Base-by-base conservation (phyloP, 1,140 invertebrate species). In the Halictus rubicundus region DNA sequence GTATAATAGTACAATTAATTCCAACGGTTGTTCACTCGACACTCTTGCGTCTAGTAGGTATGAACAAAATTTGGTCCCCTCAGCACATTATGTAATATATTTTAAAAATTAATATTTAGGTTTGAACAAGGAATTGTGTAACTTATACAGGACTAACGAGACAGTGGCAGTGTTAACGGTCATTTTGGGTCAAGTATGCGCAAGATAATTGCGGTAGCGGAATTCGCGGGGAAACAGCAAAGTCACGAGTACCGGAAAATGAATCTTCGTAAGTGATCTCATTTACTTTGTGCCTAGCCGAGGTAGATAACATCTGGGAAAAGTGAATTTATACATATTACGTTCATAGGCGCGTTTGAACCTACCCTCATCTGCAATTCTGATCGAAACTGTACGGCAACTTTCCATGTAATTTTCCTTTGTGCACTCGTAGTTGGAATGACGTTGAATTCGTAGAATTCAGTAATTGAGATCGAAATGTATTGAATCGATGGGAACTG, bases 351-450 rank as follows among this genome's bases (percentile, higher is more conserved):
- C 61, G 60, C 27, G 64, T 65, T 70, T 27, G 49, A 65, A 27
- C 25, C 25, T 23, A 57, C 21, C 37, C 25, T 78, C 76, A 72
- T 78, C 49, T 78, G 76, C 68, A 78, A 78, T 78, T 72, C 76
- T 49, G 59, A 78, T 72, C 60, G 68, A 72, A 72, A 78, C 76
- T 78, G 60, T 37, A 23, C 59, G 46, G 76, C 76, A 78, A 78
- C 69, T 78, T 78, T 78, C 76, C 59, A 42, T 70, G 69, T 78
- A 78, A 78, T 78, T 78, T 78, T 78, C 68, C 76, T 78, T 78
- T 78, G 76, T 78, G 60, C 49, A 32, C 60, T 37, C 12, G 46
- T 57, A 78, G 59, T 54, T 49, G 69, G 64, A 78, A 78, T 57
- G 76, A 78, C 64, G 76, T 60, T 49, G 76, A 57, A 68, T 72